phyloP scores from a whole-genome alignment of 2,888 invertebrate species.

The Aleiodes alternator region DNA sequence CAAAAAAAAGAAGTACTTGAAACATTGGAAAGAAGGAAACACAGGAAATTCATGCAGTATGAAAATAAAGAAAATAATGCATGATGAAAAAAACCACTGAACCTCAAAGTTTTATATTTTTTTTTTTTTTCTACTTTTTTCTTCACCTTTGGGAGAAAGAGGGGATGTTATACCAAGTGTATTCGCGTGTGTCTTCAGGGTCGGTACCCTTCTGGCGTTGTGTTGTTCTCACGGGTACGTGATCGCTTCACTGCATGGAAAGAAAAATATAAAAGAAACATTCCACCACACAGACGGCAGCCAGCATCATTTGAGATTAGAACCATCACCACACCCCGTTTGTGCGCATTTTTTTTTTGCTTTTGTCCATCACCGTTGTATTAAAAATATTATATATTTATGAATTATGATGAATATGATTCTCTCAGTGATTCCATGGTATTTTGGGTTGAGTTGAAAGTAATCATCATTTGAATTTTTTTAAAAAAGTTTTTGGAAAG shows the following conservation, averaged over 20 bases:
- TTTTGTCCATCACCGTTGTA: conserved; percentile 40
- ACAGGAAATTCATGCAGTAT: conserved; percentile 31
- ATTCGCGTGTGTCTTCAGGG: conserved; percentile 69
- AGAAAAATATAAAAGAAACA: conserved; percentile 67
- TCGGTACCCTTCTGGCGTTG: conserved; percentile 73
- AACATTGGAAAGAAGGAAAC: conserved; percentile 6
- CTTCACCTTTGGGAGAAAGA: conserved; percentile 33
- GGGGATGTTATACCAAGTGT: conserved; percentile 61
- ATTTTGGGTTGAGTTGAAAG: neutral
- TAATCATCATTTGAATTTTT: too few relatives aligned
- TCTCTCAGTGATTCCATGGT: neutral
- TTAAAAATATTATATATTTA: conserved; percentile 29
- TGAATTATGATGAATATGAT: neutral
- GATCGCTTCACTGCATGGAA: conserved; percentile 83
- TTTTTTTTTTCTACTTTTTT: conserved; percentile 33
- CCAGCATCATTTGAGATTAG: conserved; percentile 37
- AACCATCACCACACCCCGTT: conserved; percentile 57
- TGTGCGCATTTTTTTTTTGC: conserved; percentile 12
- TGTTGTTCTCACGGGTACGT: conserved; percentile 82
- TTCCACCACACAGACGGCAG: conserved; percentile 47
- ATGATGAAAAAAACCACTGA: conserved; percentile 62
- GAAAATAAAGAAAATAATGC: conserved; percentile 35
- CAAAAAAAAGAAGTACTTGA: neutral
- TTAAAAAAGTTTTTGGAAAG: too few relatives aligned
- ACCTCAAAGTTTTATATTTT: conserved; percentile 63